Percentiles rank a stretch among this genome's conserved stretches.
phyloP scores from a whole-genome alignment of 1,140 invertebrate species.

The Paraescarpia echinospica region DNA sequence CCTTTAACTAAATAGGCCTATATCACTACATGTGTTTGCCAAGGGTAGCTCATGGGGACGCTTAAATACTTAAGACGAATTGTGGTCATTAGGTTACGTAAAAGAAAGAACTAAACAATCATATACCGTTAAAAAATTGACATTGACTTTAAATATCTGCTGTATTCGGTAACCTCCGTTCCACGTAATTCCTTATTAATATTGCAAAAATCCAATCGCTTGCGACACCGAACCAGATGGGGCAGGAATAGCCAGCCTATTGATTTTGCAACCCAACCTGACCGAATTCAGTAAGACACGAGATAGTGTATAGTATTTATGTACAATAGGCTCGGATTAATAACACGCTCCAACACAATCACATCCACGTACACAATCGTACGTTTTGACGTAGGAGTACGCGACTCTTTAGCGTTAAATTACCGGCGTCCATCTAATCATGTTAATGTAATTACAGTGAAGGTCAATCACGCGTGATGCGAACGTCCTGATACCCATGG shows the following conservation, averaged over 20 bases:
- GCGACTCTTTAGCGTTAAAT: too few relatives aligned
- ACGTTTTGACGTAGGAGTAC: not conserved
- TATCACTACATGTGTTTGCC: not conserved
- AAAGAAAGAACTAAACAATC: not conserved
- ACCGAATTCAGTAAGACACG: not conserved
- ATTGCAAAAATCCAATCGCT: not conserved
- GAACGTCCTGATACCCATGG: too few relatives aligned
- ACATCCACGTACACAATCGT: not conserved
- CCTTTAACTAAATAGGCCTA: too few relatives aligned
- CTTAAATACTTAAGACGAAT: not conserved
- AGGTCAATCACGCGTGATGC: too few relatives aligned
- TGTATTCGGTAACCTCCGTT: not conserved
- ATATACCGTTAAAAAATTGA: not conserved
- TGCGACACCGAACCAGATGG: not conserved
- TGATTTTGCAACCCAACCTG: not conserved
- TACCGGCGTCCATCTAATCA: too few relatives aligned
- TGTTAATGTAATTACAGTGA: too few relatives aligned
- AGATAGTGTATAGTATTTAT: not conserved
- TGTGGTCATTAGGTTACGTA: not conserved
- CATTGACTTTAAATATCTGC: not conserved
- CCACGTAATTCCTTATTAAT: not conserved
- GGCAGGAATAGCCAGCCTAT: not conserved
- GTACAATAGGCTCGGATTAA: not conserved
- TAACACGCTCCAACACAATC: not conserved
- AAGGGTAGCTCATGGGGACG: not conserved